These are phyloP conservation scores for Agrotis segetum DNA, from an alignment of 2,888 invertebrate species.

Conservation along the genomic window DNA sequence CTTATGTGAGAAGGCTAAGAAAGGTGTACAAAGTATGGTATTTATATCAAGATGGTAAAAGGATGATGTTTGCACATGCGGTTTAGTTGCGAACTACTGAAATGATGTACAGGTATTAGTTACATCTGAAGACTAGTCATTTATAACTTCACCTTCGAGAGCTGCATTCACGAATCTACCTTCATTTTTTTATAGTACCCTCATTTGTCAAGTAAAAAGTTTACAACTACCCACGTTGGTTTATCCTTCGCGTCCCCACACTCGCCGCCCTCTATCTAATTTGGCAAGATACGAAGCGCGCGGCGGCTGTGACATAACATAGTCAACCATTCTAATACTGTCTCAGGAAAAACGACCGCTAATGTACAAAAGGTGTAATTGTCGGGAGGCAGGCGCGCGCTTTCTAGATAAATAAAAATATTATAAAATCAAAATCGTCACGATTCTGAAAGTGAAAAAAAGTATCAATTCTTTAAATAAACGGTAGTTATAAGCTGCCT, in stretches of 20 bases:
- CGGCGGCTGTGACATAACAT: conserved; percentile 83
- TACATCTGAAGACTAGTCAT: conserved; percentile 21
- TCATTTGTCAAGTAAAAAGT: not conserved
- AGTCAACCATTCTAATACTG: conserved; percentile 88
- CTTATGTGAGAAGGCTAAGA: conserved; percentile 40
- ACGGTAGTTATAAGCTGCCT: conserved; percentile 5
- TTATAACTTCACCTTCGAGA: conserved; percentile 4
- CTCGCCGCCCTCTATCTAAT: conserved; percentile 71
- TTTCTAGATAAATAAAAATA: conserved; percentile 35
- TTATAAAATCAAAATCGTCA: conserved; percentile 9
- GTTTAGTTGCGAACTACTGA: conserved; percentile 52
- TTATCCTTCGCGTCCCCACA: conserved; percentile 57
- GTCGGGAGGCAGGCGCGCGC: conserved; percentile 70
- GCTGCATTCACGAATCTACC: not conserved
- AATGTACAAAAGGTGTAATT: conserved; percentile 87
- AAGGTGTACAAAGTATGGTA: conserved; percentile 34
- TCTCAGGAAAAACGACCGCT: conserved; percentile 81
- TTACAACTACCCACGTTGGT: conserved; percentile 39
- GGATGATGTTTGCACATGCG: conserved; percentile 51
- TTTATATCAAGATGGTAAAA: conserved; percentile 45
- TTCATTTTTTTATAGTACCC: conserved; percentile 9
- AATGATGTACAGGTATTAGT: conserved; percentile 42
- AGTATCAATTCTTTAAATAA: not conserved
- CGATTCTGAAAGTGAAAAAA: conserved; percentile 2
- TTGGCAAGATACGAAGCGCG: conserved; percentile 83